Evolutionary conservation across 2,888 invertebrate species (phyloP).

Genomic region (Apotomis turbidana): DNA sequence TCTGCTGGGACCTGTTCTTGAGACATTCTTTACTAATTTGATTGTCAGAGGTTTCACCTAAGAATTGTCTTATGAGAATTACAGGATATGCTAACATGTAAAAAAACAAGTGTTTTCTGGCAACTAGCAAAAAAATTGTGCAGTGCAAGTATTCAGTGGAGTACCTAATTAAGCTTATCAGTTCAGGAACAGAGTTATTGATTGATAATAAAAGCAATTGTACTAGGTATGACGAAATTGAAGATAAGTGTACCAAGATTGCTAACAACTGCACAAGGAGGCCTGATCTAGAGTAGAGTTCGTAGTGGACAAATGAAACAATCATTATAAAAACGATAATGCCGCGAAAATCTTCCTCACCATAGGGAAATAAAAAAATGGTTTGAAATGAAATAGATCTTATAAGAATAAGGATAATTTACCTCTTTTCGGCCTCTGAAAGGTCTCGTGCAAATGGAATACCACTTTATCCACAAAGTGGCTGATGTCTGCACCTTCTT

Average conservation of each 20-base stretch:
- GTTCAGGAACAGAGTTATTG: slow-evolving; percentile 13
- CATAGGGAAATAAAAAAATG: not conserved
- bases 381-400: slow-evolving; percentile 3
- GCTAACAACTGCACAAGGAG: not conserved
- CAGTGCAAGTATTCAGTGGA: not conserved
- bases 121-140: not conserved
- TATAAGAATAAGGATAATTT: slow-evolving; percentile 51
- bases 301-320: too few species aligned
- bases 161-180: slow-evolving; percentile 5
- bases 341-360: slow-evolving; percentile 8
- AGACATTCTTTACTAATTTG: too few species aligned
- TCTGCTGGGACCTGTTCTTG: too few species aligned
- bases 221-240: not conserved
- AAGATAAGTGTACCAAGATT: slow-evolving; percentile 11
- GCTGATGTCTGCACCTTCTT: slow-evolving; percentile 93
- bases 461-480: slow-evolving; percentile 97
- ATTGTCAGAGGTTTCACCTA: too few species aligned
- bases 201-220: slow-evolving; percentile 12
- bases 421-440: slow-evolving; percentile 96
- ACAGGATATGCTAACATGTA: not conserved
- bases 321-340: not conserved
- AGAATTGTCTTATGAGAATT: too few species aligned
- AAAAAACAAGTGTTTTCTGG: not conserved
- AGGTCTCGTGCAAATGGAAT: slow-evolving; percentile 95
- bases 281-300: not conserved